These are phyloP conservation scores for Ctenicera cuprea DNA, from an alignment of 2,888 invertebrate genomes.

Conservation along the genomic window DNA sequence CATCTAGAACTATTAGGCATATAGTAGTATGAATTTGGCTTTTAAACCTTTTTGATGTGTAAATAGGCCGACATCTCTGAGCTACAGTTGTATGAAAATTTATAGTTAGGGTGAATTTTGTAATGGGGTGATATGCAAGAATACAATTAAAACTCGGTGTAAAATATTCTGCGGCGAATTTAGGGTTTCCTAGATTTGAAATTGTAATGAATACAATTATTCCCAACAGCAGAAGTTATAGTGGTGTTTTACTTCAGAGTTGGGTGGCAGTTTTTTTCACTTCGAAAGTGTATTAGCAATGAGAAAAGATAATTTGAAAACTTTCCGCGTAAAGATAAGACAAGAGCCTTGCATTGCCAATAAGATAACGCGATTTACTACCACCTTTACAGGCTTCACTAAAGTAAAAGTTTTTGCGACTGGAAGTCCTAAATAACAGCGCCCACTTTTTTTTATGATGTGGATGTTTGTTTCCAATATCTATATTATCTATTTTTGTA, in stretches of 20 bases:
- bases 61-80: no score
- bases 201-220: slow-evolving; percentile 23
- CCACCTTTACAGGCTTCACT: slow-evolving; percentile 48
- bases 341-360: slow-evolving; percentile 53
- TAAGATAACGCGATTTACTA: slow-evolving; percentile 53
- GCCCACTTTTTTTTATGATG: slow-evolving; percentile 43
- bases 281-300: slow-evolving; percentile 49
- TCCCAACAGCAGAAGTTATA: slow-evolving; percentile 24
- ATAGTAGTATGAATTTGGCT: no score
- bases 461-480: slow-evolving; percentile 47
- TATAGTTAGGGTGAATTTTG: slow-evolving; percentile 3
- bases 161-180: slow-evolving; percentile 10
- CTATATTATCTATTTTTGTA: slow-evolving; percentile 43
- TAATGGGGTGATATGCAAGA: slow-evolving; percentile 8
- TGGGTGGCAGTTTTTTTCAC: slow-evolving; percentile 43
- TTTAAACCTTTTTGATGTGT: no score
- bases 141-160: slow-evolving; percentile 25
- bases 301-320: slow-evolving; percentile 54
- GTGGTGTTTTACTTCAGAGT: slow-evolving; percentile 27
- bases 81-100: no score
- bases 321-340: slow-evolving; percentile 52
- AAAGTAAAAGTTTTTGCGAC: slow-evolving; percentile 47
- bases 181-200: slow-evolving; percentile 17
- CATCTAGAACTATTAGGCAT: no score
- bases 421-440: slow-evolving; percentile 33